Percentiles rank a stretch among this genome's conserved stretches.
Conservation (phyloP, 2,113 vertebrate genomes). For the Guaruba guarouba region DNA sequence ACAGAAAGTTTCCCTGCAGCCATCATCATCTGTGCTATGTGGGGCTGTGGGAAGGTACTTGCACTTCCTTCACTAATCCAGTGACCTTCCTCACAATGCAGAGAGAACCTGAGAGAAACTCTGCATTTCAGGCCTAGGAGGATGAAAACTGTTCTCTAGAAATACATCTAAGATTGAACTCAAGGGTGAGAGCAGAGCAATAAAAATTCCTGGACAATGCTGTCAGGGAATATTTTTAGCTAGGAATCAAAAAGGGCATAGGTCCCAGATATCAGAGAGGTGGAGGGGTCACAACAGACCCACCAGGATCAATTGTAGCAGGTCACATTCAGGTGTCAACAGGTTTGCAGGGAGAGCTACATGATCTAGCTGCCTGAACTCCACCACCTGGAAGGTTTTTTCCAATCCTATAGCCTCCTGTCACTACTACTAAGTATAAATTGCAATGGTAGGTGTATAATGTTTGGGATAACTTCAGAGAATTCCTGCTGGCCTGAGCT, state of each 20-base stretch:
- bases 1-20: not conserved
- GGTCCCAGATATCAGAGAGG: not conserved
- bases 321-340: not conserved
- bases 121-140: not conserved
- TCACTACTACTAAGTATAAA: not conserved
- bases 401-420: not conserved
- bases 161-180: not conserved
- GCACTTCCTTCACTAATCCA: not conserved
- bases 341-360: not conserved
- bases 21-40: fast-evolving
- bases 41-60: not conserved
- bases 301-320: not conserved
- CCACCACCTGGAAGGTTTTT: not conserved
- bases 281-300: not conserved
- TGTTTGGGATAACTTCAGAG: not conserved
- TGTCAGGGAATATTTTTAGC: not conserved
- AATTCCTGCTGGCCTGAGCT: not conserved
- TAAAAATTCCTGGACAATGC: not conserved
- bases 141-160: not conserved
- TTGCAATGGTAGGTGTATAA: not conserved
- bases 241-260: not conserved
- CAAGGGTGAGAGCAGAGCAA: not conserved
- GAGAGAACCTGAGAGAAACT: not conserved
- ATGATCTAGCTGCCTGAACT: not conserved
- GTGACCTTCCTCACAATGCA: not conserved